A percentile compares a stretch with the other conserved stretches of the same genome.
phyloP scores from a whole-genome alignment of 2,888 invertebrate genomes.

The Watsonalla binaria region DNA sequence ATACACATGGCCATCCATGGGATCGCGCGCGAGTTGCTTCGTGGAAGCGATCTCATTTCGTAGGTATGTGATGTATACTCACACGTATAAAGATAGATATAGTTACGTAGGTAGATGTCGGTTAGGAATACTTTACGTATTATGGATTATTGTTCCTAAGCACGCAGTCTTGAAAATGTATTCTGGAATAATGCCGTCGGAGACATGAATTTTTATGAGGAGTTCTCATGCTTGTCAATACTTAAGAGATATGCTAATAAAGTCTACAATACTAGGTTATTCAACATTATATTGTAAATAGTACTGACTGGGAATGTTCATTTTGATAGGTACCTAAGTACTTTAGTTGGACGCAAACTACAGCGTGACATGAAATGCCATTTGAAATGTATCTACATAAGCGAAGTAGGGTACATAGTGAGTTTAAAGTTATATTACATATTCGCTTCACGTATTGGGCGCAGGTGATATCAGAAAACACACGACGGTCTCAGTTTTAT shows the following conservation, averaged over 20 bases:
- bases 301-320: not conserved
- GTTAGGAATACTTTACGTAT: not conserved
- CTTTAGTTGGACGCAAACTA: not conserved
- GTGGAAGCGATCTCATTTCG: slow-evolving; percentile 46
- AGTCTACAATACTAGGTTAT: not conserved
- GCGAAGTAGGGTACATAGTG: slow-evolving; percentile 1
- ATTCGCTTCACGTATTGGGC: slow-evolving; percentile 62
- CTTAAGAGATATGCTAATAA: slow-evolving; percentile 5
- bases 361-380: too few species aligned
- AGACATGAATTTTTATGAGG: slow-evolving; percentile 21
- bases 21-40: slow-evolving; percentile 48
- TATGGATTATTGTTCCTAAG: slow-evolving; percentile 15
- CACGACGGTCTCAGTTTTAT: slow-evolving; percentile 63
- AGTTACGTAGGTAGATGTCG: slow-evolving; percentile 3
- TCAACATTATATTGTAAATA: not conserved
- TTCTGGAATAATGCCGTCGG: slow-evolving; percentile 18
- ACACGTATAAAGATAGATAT: slow-evolving; percentile 9
- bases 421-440: slow-evolving; percentile 30
- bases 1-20: slow-evolving; percentile 36
- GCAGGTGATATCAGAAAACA: slow-evolving; percentile 68
- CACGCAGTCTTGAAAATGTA: slow-evolving; percentile 21
- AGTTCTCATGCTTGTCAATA: slow-evolving; percentile 25
- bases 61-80: slow-evolving; percentile 19
- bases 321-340: not conserved
- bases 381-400: too few species aligned